Percentiles rank a stretch among this genome's conserved stretches.
phyloP scores from a whole-genome alignment of 2,113 vertebrate genomes.

The Hydrolagus affinis region DNA sequence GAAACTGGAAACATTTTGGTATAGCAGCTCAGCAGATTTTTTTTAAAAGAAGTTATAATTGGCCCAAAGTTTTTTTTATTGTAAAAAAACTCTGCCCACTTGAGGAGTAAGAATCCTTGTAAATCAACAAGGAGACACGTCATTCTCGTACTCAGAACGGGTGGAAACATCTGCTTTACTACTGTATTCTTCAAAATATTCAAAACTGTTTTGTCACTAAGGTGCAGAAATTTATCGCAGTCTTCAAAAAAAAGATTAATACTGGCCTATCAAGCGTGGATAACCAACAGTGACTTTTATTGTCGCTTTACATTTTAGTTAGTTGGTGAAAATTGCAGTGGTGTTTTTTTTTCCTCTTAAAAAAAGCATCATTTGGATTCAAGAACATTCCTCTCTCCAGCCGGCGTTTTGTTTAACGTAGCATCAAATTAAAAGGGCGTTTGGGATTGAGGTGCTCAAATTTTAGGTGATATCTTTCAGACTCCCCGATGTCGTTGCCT shows the following conservation, averaged over 20 bases:
- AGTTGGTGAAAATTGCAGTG: background rate
- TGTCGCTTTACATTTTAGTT: conserved; percentile 22
- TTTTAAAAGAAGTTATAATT: background rate
- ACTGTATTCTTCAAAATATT: background rate
- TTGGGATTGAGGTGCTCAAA: background rate
- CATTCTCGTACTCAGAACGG: background rate
- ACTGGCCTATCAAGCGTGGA: no score
- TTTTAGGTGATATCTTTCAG: background rate
- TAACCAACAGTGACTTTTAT: background rate
- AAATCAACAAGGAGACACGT: background rate
- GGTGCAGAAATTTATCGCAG: background rate
- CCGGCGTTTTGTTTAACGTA: background rate
- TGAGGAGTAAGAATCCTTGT: background rate
- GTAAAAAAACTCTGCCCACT: background rate
- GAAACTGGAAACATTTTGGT: background rate
- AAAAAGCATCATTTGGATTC: background rate
- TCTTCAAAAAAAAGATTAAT: background rate
- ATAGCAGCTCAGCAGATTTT: background rate
- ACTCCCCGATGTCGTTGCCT: background rate
- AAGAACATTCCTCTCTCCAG: conserved; percentile 19
- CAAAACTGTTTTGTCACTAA: background rate
- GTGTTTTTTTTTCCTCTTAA: background rate
- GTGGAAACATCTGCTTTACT: background rate
- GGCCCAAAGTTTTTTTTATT: background rate
- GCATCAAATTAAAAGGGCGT: background rate